Conservation (phyloP, 2,797 vertebrate species). For the Scomberomorus guttatus region DNA sequence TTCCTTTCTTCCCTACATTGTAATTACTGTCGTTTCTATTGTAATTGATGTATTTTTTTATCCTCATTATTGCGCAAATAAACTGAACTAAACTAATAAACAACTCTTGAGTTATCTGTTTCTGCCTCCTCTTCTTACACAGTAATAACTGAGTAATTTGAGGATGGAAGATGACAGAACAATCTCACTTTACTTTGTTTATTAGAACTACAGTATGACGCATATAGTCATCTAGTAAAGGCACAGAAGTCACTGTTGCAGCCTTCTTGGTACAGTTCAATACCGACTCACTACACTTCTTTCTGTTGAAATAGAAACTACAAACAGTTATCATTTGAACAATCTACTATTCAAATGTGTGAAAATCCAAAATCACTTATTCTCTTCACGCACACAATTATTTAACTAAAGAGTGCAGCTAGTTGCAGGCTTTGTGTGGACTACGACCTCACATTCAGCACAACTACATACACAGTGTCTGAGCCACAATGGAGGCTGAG, state of each 20-base stretch:
- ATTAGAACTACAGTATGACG: not conserved
- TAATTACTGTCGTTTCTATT: no score
- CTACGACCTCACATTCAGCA: conserved; percentile 11
- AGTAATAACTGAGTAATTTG: not conserved
- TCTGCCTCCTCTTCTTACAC: not conserved
- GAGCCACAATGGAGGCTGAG: conserved; percentile 24
- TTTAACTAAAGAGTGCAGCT: not conserved
- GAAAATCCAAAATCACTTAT: conserved; percentile 1
- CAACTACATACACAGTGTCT: not conserved
- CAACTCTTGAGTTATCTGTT: no score
- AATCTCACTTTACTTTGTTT: not conserved
- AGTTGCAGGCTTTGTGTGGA: conserved; percentile 4
- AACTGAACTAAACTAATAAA: no score
- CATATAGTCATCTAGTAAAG: not conserved
- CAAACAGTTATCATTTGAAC: not conserved
- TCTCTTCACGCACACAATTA: no score
- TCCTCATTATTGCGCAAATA: no score
- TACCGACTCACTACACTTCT: not conserved
- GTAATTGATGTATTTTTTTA: no score
- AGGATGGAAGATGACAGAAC: not conserved
- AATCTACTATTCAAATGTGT: not conserved
- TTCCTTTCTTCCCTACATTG: no score
- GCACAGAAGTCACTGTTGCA: not conserved
- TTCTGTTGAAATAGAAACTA: not conserved
- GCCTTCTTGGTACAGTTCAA: not conserved